Base-by-base conservation (phyloP, 2,797 vertebrate species). In the Darevskia mixta region DNA sequence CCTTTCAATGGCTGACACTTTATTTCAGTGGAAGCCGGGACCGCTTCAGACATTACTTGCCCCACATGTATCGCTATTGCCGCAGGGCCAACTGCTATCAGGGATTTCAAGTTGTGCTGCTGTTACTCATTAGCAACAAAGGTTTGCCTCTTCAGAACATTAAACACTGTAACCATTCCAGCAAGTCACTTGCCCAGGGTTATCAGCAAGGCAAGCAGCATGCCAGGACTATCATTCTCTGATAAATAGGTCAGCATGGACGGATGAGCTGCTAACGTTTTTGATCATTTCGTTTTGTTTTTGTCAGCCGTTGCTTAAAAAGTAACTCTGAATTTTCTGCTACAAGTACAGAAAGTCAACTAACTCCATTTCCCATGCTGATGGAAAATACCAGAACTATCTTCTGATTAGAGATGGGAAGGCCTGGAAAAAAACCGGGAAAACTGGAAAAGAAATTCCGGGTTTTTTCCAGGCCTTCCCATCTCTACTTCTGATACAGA, bases 71-170 rank as follows among this genome's bases (percentile, higher is more conserved):
- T 35, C 13, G 1, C 49, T 25, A 35, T 20, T 15, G 29, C 55
- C n/a, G 18, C 32, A 20, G 38, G 25, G 10, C 9, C 71, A 84
- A 38, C 27, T 73, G 49, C 29, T 27, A 8, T 73, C 69, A 61
- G 73, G 61, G 10, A 43, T 18, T 84, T 73, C 20, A 58, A 23
- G 29, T 35, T 83, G 29, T 8, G 32, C 32, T 35, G n/a, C n/a
- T 83, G 10, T 73, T 83, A 25, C 71, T 20, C 61, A 38, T 84
- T 38, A 73, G 35, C 38, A 85, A 85, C 49, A 85, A 85, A 43
- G 5, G n/a, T 85, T 85, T 76, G n/a, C n/a, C n/a, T 61, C 32
- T 84, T 58, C 23, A 41, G 35, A 85, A 64, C 49, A 73, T 35
- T 75, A 35, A 83, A 75, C 25, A 76, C 8, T 61, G 55, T 64